These are phyloP conservation scores for Lepus americanus DNA, from an alignment of 2,113 vertebrate species.

Conservation along the genomic window DNA sequence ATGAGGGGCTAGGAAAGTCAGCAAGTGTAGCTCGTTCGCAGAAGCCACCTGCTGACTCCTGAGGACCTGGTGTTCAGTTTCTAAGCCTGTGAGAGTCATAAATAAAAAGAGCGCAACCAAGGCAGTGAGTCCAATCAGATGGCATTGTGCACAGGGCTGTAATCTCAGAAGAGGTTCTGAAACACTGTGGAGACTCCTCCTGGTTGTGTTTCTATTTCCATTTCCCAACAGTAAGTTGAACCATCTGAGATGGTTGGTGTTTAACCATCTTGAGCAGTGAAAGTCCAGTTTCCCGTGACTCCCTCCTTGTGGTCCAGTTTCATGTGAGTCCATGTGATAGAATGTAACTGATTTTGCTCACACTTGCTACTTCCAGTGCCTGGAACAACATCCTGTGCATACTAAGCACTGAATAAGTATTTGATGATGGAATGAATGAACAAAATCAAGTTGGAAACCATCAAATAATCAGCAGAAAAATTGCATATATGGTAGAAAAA, in stretches of 20 bases:
- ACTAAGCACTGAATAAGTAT: not conserved
- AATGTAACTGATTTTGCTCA: not conserved
- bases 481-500: not conserved
- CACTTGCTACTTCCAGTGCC: not conserved
- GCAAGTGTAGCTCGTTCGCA: not conserved
- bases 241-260: not conserved
- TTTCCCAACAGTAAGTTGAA: not conserved
- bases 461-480: slow-evolving; percentile 20
- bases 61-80: not conserved
- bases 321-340: not conserved
- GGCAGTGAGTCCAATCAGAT: not conserved
- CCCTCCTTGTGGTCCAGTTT: not conserved
- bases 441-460: not conserved
- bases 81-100: not conserved
- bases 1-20: not conserved
- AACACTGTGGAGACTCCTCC: not conserved
- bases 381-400: not conserved
- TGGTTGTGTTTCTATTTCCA: not conserved
- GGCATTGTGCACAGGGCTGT: not conserved
- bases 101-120: not conserved
- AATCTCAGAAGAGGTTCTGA: not conserved
- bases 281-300: no score
- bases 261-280: not conserved
- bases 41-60: not conserved
- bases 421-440: slow-evolving; percentile 37